A percentile compares a stretch with the other conserved stretches of the same genome.
These are phyloP conservation scores for Galerucella nymphaeae DNA, from an alignment of 2,888 invertebrate genomes.

Conservation along the genomic window DNA sequence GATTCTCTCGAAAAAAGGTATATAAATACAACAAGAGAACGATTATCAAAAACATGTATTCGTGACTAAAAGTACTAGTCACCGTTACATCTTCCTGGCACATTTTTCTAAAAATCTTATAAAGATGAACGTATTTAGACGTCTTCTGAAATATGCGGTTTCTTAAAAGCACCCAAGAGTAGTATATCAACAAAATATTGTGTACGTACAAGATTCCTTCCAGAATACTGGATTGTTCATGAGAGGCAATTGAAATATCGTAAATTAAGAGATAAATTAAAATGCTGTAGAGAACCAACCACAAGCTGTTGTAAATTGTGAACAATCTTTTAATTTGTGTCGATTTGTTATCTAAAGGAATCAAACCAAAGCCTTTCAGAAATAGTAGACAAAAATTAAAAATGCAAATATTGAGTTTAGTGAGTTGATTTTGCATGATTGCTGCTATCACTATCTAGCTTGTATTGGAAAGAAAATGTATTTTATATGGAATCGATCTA, in stretches of 20 bases:
- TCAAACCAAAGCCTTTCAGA: neutral
- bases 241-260: neutral
- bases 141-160: neutral
- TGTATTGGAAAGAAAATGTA: neutral
- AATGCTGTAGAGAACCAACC: neutral
- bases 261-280: neutral
- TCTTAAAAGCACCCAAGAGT: neutral
- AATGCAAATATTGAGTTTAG: neutral
- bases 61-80: neutral
- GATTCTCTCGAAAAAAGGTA: neutral
- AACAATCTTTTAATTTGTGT: neutral
- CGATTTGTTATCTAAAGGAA: neutral
- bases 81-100: neutral
- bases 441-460: neutral
- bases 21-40: neutral
- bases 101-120: neutral
- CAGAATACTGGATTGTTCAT: neutral
- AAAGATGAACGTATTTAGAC: neutral
- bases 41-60: neutral
- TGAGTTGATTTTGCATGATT: neutral
- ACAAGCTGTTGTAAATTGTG: neutral
- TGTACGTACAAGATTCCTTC: neutral
- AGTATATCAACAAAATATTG: neutral
- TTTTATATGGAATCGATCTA: neutral
- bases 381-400: slow-evolving; percentile 4